Conservation (phyloP, 2,888 invertebrate species). For the Diplolepis rosae region DNA sequence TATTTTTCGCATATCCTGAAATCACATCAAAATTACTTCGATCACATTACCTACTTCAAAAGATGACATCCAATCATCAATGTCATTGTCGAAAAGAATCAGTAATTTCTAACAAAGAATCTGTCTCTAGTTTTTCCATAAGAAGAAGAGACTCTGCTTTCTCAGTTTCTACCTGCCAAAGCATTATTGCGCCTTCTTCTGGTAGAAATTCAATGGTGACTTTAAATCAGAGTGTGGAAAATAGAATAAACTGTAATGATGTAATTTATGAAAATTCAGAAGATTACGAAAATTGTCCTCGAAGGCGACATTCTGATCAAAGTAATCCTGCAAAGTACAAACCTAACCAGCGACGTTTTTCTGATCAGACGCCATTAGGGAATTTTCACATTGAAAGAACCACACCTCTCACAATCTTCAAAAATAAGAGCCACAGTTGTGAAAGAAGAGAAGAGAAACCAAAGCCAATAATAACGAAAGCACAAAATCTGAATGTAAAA, state of each 20-base stretch:
- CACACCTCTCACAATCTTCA: neutral
- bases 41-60: conserved; percentile 35
- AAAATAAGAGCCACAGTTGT: neutral
- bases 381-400: conserved; percentile 1
- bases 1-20: conserved; percentile 53
- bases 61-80: conserved; percentile 35
- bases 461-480: neutral
- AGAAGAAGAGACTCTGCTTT: conserved; percentile 58
- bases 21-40: conserved; percentile 38
- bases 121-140: conserved; percentile 46
- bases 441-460: neutral
- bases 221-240: conserved; percentile 35
- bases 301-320: conserved; percentile 59
- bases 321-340: conserved; percentile 32
- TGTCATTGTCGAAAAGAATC: conserved; percentile 46
- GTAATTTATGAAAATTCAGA: neutral
- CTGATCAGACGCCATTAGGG: conserved; percentile 52
- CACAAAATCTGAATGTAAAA: neutral
- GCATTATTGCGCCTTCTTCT: conserved; percentile 56
- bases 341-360: conserved; percentile 47
- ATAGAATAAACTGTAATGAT: neutral
- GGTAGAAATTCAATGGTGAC: conserved; percentile 55
- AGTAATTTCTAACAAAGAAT: conserved; percentile 47
- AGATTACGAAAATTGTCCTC: neutral
- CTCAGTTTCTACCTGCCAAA: conserved; percentile 66